phyloP scores from a whole-genome alignment of 2,888 invertebrate species.

The Sinohyriopsis cumingii region DNA sequence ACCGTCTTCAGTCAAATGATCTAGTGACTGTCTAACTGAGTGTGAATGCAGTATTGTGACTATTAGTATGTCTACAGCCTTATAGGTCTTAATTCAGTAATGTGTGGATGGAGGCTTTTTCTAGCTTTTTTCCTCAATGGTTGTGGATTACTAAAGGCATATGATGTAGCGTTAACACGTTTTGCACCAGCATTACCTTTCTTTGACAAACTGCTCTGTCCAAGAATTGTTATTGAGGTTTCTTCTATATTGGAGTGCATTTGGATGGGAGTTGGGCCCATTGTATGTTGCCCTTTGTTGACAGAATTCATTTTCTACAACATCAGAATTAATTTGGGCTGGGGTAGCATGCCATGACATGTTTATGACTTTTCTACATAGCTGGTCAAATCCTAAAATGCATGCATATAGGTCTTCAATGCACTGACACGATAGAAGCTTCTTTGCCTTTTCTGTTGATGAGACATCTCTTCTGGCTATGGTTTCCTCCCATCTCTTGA shows the following conservation, averaged over 20 bases:
- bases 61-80: too few relatives aligned
- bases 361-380: too few relatives aligned
- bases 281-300: slow-evolving; percentile 21
- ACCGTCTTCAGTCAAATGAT: too few relatives aligned
- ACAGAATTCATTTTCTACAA: slow-evolving; percentile 11
- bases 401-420: neutral
- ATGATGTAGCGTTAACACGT: too few relatives aligned
- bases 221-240: slow-evolving; percentile 18
- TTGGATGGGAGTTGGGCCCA: slow-evolving; percentile 24
- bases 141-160: too few relatives aligned
- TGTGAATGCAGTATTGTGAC: too few relatives aligned
- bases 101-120: too few relatives aligned
- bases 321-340: slow-evolving; percentile 6
- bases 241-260: slow-evolving; percentile 14
- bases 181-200: slow-evolving; percentile 13
- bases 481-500: neutral
- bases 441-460: neutral
- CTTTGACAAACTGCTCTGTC: slow-evolving; percentile 17
- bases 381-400: too few relatives aligned
- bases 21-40: too few relatives aligned
- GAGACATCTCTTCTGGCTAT: neutral
- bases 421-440: slow-evolving; percentile 1
- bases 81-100: too few relatives aligned
- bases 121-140: too few relatives aligned
- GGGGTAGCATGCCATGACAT: neutral